phyloP scores from a whole-genome alignment of 1,140 invertebrate species.

The Drosophila aff. region DNA sequence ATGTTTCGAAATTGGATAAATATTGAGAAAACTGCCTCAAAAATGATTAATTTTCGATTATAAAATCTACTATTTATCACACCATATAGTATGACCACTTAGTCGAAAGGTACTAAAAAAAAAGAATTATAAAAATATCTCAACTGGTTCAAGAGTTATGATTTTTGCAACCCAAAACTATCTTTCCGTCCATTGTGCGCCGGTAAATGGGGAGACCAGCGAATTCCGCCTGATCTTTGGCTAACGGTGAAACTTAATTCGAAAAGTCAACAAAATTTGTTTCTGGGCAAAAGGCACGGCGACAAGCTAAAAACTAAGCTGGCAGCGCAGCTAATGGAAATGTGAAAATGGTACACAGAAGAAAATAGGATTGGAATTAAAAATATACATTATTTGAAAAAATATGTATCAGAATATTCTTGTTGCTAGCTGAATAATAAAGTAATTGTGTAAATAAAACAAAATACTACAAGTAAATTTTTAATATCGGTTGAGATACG shows the following conservation, averaged over 20 bases:
- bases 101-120: no score
- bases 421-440: background rate
- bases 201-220: conserved; percentile 14
- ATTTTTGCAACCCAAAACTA: no score
- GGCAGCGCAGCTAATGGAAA: conserved; percentile 20
- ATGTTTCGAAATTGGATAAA: no score
- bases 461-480: no score
- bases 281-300: conserved; percentile 31
- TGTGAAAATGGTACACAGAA: conserved; percentile 13
- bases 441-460: no score
- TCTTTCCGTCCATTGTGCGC: background rate
- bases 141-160: no score
- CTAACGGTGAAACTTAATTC: conserved; percentile 74
- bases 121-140: no score
- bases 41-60: no score
- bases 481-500: no score
- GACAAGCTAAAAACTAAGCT: conserved; percentile 50
- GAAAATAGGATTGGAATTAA: background rate
- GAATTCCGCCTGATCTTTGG: conserved; percentile 42
- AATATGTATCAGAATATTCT: background rate
- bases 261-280: conserved; percentile 42
- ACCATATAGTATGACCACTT: no score
- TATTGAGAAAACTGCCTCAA: no score
- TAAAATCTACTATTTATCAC: no score
- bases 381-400: background rate